phyloP scores from a whole-genome alignment of 2,113 vertebrate genomes.

The Benitochromis conjunctus region DNA sequence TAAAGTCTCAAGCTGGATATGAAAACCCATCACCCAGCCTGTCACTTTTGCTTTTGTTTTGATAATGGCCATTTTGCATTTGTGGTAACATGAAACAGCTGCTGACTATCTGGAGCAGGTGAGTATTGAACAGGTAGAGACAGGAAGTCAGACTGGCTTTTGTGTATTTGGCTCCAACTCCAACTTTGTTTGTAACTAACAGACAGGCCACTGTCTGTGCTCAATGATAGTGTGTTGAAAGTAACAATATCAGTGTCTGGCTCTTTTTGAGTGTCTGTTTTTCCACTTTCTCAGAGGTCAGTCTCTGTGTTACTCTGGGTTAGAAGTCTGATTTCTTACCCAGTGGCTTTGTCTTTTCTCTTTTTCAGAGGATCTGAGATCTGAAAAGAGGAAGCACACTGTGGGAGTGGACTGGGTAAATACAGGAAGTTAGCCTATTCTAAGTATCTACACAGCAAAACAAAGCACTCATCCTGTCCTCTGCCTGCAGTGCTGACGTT shows the following conservation, averaged over 20 bases:
- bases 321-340: not conserved
- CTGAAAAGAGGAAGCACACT: conserved; percentile 51
- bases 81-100: not conserved
- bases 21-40: not conserved
- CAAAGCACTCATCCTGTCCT: conserved; percentile 32
- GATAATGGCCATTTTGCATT: not conserved
- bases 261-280: not conserved
- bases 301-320: not conserved
- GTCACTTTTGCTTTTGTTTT: not conserved
- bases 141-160: not conserved
- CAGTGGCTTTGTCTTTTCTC: not conserved
- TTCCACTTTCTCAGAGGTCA: not conserved
- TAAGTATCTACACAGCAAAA: conserved; percentile 18
- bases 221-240: not conserved
- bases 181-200: not conserved
- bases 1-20: not conserved
- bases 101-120: not conserved
- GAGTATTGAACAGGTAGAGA: not conserved
- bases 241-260: not conserved
- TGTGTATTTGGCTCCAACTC: not conserved
- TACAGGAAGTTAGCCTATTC: conserved; percentile 48
- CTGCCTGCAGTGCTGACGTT: not conserved
- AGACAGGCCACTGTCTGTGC: not conserved
- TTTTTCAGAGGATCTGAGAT: not conserved
- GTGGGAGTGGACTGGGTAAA: conserved; percentile 30